Conservation (phyloP, 2,113 vertebrate genomes). For the Saguinus midas region DNA sequence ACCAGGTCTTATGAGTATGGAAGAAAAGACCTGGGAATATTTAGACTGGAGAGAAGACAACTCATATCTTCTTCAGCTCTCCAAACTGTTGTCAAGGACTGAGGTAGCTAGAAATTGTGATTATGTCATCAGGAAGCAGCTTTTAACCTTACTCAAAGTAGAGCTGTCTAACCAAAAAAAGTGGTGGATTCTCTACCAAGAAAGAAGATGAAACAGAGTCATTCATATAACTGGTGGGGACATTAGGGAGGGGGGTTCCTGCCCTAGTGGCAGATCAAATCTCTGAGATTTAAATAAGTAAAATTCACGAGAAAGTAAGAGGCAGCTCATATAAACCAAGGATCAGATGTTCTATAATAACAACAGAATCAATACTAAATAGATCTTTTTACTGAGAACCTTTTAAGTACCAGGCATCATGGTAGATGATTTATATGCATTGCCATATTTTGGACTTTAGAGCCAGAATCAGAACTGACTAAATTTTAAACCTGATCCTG, state of each 20-base stretch:
- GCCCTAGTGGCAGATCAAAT: background rate
- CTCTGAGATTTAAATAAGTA: background rate
- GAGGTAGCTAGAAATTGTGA: background rate
- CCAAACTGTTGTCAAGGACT: background rate
- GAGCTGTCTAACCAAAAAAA: background rate
- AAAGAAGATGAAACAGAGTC: background rate
- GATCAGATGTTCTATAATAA: background rate
- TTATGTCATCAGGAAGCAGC: background rate
- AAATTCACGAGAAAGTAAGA: background rate
- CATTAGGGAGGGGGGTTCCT: background rate
- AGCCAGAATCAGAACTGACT: background rate
- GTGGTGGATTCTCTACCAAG: background rate
- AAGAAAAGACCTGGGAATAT: background rate
- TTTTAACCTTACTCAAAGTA: background rate
- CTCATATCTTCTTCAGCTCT: background rate
- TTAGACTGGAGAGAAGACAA: background rate
- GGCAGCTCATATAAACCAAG: background rate
- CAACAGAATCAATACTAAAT: background rate
- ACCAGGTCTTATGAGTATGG: background rate
- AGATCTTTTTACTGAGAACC: background rate
- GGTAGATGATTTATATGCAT: background rate
- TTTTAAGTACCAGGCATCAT: background rate
- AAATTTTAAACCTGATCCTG: background rate
- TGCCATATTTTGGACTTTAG: background rate
- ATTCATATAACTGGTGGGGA: background rate